Conservation (phyloP, 2,797 vertebrate genomes). For the Acipenser transmontanus region DNA sequence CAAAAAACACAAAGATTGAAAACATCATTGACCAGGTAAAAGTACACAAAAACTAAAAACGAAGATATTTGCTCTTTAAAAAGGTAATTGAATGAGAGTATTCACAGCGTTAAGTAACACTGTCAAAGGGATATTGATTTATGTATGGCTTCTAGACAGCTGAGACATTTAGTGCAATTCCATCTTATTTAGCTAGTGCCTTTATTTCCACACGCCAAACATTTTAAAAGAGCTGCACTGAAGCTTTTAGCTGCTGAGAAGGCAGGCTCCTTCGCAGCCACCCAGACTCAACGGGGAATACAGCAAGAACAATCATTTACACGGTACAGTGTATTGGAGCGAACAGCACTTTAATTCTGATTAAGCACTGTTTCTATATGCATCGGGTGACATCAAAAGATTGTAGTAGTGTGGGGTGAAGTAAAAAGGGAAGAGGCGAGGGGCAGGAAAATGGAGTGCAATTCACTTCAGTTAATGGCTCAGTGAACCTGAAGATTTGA, state of each 20-base stretch:
- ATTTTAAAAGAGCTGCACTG: background rate
- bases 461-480: conserved; percentile 6
- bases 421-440: background rate
- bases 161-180: background rate
- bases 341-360: background rate
- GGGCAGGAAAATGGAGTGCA: background rate
- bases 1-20: too few species aligned
- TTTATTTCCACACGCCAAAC: background rate
- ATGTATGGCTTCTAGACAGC: background rate
- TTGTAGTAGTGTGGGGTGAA: background rate
- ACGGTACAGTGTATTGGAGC: background rate
- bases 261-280: background rate
- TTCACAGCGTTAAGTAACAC: too few species aligned
- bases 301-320: conserved; percentile 2
- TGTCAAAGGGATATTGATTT: too few species aligned
- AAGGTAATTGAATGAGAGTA: too few species aligned
- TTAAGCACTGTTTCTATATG: background rate
- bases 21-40: too few species aligned
- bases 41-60: too few species aligned
- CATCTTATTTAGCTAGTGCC: background rate
- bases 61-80: too few species aligned
- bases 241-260: background rate
- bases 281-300: background rate
- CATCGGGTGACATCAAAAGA: background rate
- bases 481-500: conserved; percentile 1